A percentile compares a stretch with the other conserved stretches of the same genome.
Evolutionary conservation across 1,140 invertebrate species (phyloP).

Genomic region (Nautilus pompilius): DNA sequence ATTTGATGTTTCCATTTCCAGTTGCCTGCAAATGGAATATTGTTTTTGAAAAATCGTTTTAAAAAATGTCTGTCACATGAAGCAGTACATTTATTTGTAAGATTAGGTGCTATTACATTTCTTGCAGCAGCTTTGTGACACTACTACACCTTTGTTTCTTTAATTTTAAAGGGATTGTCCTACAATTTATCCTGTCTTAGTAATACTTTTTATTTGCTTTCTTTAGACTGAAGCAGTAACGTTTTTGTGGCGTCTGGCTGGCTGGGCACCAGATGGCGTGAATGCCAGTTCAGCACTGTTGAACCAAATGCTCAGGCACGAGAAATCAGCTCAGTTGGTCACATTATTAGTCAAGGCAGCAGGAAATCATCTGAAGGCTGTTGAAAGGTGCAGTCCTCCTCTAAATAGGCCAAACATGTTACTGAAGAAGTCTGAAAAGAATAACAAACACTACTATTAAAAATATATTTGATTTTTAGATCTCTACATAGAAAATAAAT

Average conservation of each 20-base stretch:
- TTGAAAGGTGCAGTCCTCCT: neutral
- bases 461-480: neutral
- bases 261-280: slow-evolving; percentile 5
- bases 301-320: neutral
- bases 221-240: slow-evolving; percentile 3
- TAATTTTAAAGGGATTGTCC: too few relatives aligned
- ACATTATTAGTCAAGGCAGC: neutral
- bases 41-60: neutral
- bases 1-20: too few relatives aligned
- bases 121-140: too few relatives aligned
- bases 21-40: too few relatives aligned
- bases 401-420: neutral
- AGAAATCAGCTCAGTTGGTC: neutral
- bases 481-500: neutral
- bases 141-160: too few relatives aligned
- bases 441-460: neutral
- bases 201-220: too few relatives aligned
- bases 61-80: neutral
- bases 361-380: neutral
- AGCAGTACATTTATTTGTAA: neutral
- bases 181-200: too few relatives aligned
- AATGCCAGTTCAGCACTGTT: neutral
- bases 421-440: neutral
- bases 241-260: slow-evolving; percentile 4
- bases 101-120: neutral